Percentiles rank a stretch among this genome's conserved stretches.
Evolutionary conservation across 2,888 invertebrate genomes (phyloP).

Genomic region (Sylvicola fuscatus): DNA sequence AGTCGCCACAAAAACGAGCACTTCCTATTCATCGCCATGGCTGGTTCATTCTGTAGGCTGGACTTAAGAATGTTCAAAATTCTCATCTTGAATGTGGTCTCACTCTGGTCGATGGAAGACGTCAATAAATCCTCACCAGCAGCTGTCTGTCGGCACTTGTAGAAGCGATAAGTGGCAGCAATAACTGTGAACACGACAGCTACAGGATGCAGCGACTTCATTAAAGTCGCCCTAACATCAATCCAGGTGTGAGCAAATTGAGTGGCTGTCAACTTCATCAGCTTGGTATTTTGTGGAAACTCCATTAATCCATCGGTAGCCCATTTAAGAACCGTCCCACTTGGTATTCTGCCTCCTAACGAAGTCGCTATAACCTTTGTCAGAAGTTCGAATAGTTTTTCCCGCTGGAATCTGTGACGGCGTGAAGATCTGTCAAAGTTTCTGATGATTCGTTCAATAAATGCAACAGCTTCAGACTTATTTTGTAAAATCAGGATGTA

Average conservation of each 20-base stretch:
- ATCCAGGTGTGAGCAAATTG: conserved; percentile 29
- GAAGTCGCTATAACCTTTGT: conserved; percentile 11
- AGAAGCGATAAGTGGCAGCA: conserved; percentile 18
- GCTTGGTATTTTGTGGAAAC: conserved; percentile 36
- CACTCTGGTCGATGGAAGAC: conserved; percentile 6
- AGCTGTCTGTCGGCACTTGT: conserved; percentile 3
- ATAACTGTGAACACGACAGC: conserved; percentile 27
- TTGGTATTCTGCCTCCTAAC: conserved; percentile 18
- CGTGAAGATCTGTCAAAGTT: conserved; percentile 10
- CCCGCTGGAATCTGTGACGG: conserved; percentile 17
- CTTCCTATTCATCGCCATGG: conserved; percentile 12
- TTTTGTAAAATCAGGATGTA: conserved; percentile 11
- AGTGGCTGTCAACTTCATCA: conserved; percentile 28
- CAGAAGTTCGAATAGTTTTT: conserved; percentile 26
- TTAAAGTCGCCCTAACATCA: conserved; percentile 27
- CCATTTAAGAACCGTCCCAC: conserved; percentile 4
- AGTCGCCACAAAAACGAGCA: conserved; percentile 38
- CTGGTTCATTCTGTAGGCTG: conserved; percentile 9
- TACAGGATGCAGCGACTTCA: conserved; percentile 24
- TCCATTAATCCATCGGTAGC: conserved; percentile 22
- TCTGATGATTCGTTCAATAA: conserved; percentile 11
- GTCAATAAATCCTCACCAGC: background rate
- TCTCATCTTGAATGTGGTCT: conserved; percentile 14
- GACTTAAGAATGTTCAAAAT: conserved; percentile 16
- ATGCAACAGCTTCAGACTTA: conserved; percentile 12